A percentile compares a stretch with the other conserved stretches of the same genome.
These are phyloP conservation scores for Protophormia terraenovae DNA, from an alignment of 2,888 invertebrate genomes.

Conservation along the genomic window DNA sequence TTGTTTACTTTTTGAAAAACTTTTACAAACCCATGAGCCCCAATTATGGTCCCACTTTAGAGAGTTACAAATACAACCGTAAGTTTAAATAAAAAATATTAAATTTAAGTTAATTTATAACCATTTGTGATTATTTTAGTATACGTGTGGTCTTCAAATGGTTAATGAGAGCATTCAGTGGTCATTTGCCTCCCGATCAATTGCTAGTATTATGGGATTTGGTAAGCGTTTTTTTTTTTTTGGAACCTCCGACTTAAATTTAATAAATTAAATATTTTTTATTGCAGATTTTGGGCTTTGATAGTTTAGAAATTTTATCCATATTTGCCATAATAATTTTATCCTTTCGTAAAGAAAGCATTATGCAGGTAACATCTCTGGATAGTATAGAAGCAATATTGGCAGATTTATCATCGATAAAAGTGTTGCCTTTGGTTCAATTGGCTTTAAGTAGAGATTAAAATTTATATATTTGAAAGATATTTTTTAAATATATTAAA, in stretches of 20 bases:
- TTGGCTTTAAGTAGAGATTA: slow-evolving; percentile 88
- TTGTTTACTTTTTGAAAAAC: slow-evolving; percentile 93
- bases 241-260: background rate
- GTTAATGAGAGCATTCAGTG: slow-evolving; percentile 97
- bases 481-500: too few relatives aligned
- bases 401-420: slow-evolving; percentile 93
- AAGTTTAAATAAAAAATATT: too few relatives aligned
- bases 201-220: slow-evolving; percentile 96
- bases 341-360: slow-evolving; percentile 92
- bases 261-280: background rate
- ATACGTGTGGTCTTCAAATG: slow-evolving; percentile 96
- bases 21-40: slow-evolving; percentile 95
- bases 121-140: slow-evolving; percentile 82
- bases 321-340: slow-evolving; percentile 92
- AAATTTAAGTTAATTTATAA: too few relatives aligned
- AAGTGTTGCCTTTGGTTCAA: slow-evolving; percentile 92
- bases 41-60: slow-evolving; percentile 95
- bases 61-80: slow-evolving; percentile 95
- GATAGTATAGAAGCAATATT: slow-evolving; percentile 93
- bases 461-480: too few relatives aligned
- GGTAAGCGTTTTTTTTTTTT: slow-evolving; percentile 74
- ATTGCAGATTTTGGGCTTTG: slow-evolving; percentile 89
- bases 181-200: slow-evolving; percentile 95
- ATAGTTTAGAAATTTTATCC: slow-evolving; percentile 94
- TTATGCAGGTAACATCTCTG: slow-evolving; percentile 87